Conservation (phyloP, 2,113 vertebrate genomes). For the Saimiri boliviensis region DNA sequence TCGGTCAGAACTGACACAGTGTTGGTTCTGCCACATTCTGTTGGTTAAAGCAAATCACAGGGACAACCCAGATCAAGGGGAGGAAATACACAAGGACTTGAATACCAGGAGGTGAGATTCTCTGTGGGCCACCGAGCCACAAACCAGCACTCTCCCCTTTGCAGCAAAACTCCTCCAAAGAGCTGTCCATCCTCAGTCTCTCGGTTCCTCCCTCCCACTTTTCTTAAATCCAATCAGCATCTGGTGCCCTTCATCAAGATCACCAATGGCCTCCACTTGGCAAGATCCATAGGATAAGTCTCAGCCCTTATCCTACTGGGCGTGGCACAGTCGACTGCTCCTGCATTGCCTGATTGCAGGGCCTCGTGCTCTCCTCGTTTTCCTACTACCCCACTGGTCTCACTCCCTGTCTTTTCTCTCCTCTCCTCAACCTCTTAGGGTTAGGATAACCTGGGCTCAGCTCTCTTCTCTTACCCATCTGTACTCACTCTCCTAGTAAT, state of each 20-base stretch:
- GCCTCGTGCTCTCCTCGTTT: too few species aligned
- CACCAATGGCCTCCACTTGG: neutral
- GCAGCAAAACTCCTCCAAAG: neutral
- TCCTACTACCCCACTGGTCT: neutral
- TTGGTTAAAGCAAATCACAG: neutral
- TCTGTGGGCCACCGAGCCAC: rapidly evolving
- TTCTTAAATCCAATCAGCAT: neutral
- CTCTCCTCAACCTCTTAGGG: neutral
- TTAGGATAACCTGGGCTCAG: neutral
- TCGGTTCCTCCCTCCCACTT: neutral
- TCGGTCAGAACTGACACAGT: neutral
- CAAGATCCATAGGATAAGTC: neutral
- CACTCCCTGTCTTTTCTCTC: neutral
- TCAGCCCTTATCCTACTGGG: neutral
- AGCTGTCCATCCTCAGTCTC: neutral
- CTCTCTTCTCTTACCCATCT: neutral
- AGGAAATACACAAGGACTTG: neutral
- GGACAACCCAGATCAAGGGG: neutral
- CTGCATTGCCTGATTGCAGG: neutral
- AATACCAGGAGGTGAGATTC: neutral
- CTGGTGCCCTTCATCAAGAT: neutral
- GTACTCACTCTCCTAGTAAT: neutral
- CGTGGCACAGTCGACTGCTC: neutral
- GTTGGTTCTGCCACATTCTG: neutral
- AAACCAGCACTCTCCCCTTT: neutral